Conservation (phyloP, 2,888 invertebrate species). For the Rhogogaster chlorosoma region DNA sequence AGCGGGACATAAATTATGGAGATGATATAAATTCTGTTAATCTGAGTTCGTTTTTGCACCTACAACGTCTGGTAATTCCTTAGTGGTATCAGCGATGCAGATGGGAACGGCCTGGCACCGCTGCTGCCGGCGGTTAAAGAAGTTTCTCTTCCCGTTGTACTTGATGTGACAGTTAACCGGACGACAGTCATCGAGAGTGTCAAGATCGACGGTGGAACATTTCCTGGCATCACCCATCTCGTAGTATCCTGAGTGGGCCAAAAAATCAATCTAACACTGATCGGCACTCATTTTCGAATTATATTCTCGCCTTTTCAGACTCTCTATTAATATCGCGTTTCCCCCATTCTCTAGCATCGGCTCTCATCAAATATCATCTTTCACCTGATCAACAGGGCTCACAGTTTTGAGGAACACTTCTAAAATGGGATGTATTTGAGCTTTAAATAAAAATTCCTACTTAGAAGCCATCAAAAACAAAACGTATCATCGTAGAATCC, state of each 20-base stretch:
- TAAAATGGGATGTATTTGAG: too few relatives aligned
- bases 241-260: slow-evolving; percentile 57
- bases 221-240: slow-evolving; percentile 54
- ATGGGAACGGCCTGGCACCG: slow-evolving; percentile 72
- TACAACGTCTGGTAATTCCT: slow-evolving; percentile 73
- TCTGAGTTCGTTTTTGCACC: slow-evolving; percentile 53
- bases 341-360: background rate
- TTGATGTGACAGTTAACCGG: slow-evolving; percentile 80
- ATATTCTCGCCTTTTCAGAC: background rate
- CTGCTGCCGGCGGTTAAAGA: slow-evolving; percentile 74
- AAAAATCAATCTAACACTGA: background rate
- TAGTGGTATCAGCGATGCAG: slow-evolving; percentile 71
- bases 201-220: slow-evolving; percentile 76
- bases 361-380: too few relatives aligned
- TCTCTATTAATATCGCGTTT: background rate
- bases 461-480: too few relatives aligned
- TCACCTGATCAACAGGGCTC: too few relatives aligned
- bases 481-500: too few relatives aligned
- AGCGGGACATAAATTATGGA: too few relatives aligned
- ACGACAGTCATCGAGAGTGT: slow-evolving; percentile 78
- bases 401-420: too few relatives aligned
- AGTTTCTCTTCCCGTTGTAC: slow-evolving; percentile 79
- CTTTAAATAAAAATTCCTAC: too few relatives aligned
- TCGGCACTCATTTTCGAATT: background rate
- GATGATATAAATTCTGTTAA: background rate